These are phyloP conservation scores for Tangara arthus DNA, from an alignment of 2,797 vertebrate species.

Conservation along the genomic window DNA sequence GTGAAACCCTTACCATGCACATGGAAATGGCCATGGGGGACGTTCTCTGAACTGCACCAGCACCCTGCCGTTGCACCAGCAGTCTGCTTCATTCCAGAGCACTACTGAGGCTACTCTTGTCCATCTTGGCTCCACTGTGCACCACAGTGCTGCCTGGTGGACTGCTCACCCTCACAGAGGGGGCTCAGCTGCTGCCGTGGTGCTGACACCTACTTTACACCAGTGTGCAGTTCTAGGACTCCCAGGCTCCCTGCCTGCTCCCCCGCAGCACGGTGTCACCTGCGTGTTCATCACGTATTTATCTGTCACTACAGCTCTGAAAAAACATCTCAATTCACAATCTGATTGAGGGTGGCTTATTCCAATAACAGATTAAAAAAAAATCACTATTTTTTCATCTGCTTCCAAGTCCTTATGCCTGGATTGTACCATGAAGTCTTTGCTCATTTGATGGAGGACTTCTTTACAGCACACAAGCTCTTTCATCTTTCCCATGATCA, in stretches of 20 bases:
- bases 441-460: neutral
- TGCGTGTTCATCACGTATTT: accelerated
- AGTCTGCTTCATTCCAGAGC: neutral
- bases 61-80: neutral
- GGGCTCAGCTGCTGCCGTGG: accelerated
- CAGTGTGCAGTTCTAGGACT: accelerated
- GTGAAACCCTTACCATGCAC: accelerated
- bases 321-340: neutral
- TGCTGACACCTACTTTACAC: neutral
- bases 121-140: neutral
- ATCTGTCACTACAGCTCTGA: neutral
- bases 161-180: neutral
- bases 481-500: conserved; percentile 22
- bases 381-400: neutral
- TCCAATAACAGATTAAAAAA: neutral
- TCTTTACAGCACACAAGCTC: neutral
- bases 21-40: accelerated
- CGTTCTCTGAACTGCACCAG: neutral
- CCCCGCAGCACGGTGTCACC: accelerated
- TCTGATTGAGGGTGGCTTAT: neutral
- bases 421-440: neutral
- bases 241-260: neutral
- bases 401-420: neutral
- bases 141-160: accelerated
- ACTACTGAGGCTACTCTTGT: neutral